These are phyloP conservation scores for Caenorhabditis drosophilae DNA, from an alignment of 2,888 invertebrate genomes.

Conservation along the genomic window DNA sequence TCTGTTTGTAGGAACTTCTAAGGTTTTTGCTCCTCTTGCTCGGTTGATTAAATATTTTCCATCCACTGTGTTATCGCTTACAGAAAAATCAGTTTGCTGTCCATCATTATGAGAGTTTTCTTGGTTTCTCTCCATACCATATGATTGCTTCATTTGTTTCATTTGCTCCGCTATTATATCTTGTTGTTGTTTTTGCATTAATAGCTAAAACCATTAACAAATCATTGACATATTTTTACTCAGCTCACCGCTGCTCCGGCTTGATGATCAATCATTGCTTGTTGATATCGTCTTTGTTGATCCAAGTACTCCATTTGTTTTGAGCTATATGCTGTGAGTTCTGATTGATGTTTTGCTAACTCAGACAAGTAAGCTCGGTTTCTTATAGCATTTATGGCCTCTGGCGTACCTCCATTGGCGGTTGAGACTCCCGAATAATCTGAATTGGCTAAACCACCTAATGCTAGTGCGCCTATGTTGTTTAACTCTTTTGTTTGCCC, in stretches of 20 bases:
- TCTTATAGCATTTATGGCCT: constrained; percentile 53
- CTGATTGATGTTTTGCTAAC: constrained; percentile 50
- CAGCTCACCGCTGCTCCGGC: constrained; percentile 61
- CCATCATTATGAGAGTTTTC: constrained; percentile 3
- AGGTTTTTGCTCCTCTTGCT: constrained; percentile 41
- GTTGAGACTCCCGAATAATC: constrained; percentile 42
- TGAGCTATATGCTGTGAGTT: constrained; percentile 54
- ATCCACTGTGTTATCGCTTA: constrained; percentile 40
- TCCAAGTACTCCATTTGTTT: constrained; percentile 64
- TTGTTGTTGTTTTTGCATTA: constrained; percentile 66
- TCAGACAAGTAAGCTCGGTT: constrained; percentile 58
- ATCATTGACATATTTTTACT: not conserved
- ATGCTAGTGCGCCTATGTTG: constrained; percentile 21
- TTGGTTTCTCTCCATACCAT: constrained; percentile 15
- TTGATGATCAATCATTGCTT: constrained; percentile 64
- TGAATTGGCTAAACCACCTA: constrained; percentile 20
- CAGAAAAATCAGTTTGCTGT: constrained; percentile 27
- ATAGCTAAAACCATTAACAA: constrained; percentile 39
- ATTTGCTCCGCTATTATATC: constrained; percentile 54
- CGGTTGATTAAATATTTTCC: constrained; percentile 39
- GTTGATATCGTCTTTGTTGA: constrained; percentile 61
- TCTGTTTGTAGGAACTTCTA: constrained; percentile 39
- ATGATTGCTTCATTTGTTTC: constrained; percentile 40
- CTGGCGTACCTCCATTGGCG: constrained; percentile 33
- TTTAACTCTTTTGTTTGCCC: constrained; percentile 28